These are phyloP conservation scores for Mustela lutreola DNA, from an alignment of 2,113 vertebrate genomes.

Conservation along the genomic window DNA sequence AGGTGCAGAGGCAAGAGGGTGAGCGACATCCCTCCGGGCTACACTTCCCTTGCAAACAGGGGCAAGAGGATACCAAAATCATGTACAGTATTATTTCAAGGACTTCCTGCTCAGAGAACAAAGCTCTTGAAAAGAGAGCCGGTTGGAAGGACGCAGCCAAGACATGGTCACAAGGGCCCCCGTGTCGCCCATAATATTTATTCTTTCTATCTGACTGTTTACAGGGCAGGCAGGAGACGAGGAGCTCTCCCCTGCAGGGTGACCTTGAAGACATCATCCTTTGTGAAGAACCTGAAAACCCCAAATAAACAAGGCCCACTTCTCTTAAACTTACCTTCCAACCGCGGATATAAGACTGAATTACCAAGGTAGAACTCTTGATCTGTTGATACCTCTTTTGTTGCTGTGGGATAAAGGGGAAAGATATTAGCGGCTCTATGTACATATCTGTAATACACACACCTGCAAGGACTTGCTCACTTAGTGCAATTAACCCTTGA, in stretches of 20 bases:
- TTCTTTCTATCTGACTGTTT: constrained; percentile 51
- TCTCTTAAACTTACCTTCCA: constrained; percentile 94
- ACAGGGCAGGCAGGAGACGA: not conserved
- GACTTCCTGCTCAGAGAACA: constrained; percentile 75
- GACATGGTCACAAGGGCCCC: not conserved
- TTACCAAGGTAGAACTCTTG: constrained; percentile 92
- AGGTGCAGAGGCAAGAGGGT: not conserved
- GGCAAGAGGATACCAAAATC: not conserved
- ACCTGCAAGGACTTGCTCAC: not conserved
- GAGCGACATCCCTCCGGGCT: not conserved
- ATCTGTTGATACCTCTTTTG: constrained; percentile 94
- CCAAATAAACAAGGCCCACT: not conserved
- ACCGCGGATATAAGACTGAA: constrained; percentile 97
- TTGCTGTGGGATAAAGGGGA: constrained; percentile 90
- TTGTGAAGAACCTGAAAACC: constrained; percentile 20
- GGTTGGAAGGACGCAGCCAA: constrained; percentile 61
- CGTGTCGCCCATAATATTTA: constrained; percentile 41
- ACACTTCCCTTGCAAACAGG: not conserved
- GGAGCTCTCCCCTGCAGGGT: not conserved
- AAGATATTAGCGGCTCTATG: not conserved
- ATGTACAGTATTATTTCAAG: constrained; percentile 43
- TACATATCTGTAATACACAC: not conserved
- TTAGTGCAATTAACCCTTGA: not conserved
- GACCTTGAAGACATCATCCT: not conserved
- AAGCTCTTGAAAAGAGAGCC: constrained; percentile 58